Evolutionary conservation across 2,113 vertebrate species (phyloP), one percentile per base, ranked within the genome.

Genomic region (Thomomys bottae): DNA sequence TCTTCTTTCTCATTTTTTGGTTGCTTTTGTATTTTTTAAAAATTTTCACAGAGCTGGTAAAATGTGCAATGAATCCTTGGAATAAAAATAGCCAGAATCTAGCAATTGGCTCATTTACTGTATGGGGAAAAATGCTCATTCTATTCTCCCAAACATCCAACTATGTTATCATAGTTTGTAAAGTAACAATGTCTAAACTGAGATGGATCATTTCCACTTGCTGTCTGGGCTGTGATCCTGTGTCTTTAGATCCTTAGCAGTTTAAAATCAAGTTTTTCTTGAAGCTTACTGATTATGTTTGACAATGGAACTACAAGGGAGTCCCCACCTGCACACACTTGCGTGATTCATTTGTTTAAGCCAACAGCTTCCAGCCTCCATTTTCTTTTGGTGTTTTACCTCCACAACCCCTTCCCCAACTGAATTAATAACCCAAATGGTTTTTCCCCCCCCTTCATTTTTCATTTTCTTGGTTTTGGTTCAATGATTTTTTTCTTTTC

Each of bases 11-110:
- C 66, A 21, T 66, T 94, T 87, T 71, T 36, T 8, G 57, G 1
- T 68, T 87, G 77, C 21, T 49, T 59, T 88, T 87, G 77, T 21
- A 40, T 59, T 88, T 85, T 76, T 12, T 17, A 45, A 45, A 45
- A 45, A 32, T 61, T 86, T 32, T 72, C 23, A 78, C 77, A 54
- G 49, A 54, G 49, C 49, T 54, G 14, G 49, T 17, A 54, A 89
- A 78, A 32, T 61, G 14, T 3, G 82, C 42, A 91, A 40, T 82
- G 57, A 91, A 40, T 68, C 14, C 45, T 87, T 57, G 83, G 57
- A 83, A 72, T 73, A 92, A 80, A 80, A 88, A 23, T 54, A 92
- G 32, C 7, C 10, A 89, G 54, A 57, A 76, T 63, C 11, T 40
- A 88, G 32, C 34, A 57, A 57, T 45, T 83, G 54, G 17, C 28